phyloP scores from a whole-genome alignment of 1,140 invertebrate species.

The Drosophila pachea region DNA sequence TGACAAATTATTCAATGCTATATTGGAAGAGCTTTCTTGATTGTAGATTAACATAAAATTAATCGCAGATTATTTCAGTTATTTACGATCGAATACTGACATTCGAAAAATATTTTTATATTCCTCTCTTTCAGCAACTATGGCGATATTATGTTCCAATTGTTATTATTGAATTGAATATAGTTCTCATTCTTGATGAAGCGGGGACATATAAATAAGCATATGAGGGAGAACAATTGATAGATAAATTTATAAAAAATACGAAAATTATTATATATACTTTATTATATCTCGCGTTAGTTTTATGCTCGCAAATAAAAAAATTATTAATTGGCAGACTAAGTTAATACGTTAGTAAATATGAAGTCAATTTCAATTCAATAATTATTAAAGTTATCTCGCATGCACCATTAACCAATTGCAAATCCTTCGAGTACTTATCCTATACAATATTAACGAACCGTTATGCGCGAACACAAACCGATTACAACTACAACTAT shows the following conservation, averaged over 20 bases:
- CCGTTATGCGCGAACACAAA: conserved; percentile 17
- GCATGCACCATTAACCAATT: conserved; percentile 34
- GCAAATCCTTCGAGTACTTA: conserved; percentile 7
- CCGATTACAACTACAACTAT: conserved; percentile 20
- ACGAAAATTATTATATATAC: conserved; percentile 6
- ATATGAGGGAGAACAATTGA: neutral
- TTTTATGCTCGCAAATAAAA: conserved; percentile 1
- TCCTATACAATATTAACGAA: conserved; percentile 18
- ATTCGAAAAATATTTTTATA: too few relatives aligned
- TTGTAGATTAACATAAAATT: too few relatives aligned
- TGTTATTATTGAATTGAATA: too few relatives aligned
- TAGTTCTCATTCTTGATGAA: too few relatives aligned
- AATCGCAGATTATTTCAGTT: too few relatives aligned
- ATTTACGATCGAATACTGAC: too few relatives aligned
- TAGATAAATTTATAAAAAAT: conserved; percentile 1
- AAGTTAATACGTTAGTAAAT: conserved; percentile 2
- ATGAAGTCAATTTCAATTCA: conserved; percentile 3
- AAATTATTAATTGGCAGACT: neutral
- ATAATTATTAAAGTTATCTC: conserved; percentile 9
- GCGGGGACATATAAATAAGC: neutral
- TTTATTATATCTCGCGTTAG: conserved; percentile 5
- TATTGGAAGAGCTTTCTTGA: too few relatives aligned
- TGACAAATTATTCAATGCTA: too few relatives aligned
- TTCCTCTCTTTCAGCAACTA: too few relatives aligned
- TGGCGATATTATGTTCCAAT: too few relatives aligned